phyloP scores from a whole-genome alignment of 2,113 vertebrate genomes.

The Strigops habroptila region DNA sequence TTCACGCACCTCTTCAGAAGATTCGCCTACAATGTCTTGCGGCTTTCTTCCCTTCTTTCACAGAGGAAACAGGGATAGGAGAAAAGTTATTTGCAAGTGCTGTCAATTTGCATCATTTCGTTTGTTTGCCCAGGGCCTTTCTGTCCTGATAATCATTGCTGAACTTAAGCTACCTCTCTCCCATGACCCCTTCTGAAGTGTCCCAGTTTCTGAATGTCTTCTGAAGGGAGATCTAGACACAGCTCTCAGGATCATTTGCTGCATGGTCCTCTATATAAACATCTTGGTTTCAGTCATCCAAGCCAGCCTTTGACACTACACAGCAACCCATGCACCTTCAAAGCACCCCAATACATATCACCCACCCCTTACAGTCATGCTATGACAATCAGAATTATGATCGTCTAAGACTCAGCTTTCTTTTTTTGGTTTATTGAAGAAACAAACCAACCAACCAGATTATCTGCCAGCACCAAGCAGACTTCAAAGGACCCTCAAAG shows the following conservation, averaged over 20 bases:
- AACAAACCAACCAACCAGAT: not conserved
- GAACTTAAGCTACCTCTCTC: not conserved
- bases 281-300: not conserved
- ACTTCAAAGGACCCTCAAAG: not conserved
- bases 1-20: not conserved
- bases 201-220: not conserved
- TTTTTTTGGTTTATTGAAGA: not conserved
- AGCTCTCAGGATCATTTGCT: not conserved
- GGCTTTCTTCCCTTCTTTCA: not conserved
- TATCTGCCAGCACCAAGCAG: not conserved
- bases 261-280: not conserved
- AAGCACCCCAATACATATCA: rapidly evolving
- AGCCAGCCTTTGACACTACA: not conserved
- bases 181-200: not conserved
- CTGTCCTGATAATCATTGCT: not conserved
- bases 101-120: not conserved
- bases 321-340: not conserved
- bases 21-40: not conserved
- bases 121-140: not conserved
- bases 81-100: not conserved
- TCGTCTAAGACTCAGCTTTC: not conserved
- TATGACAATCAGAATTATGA: not conserved
- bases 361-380: not conserved
- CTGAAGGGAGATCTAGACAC: not conserved
- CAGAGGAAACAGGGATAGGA: rapidly evolving